Conservation (phyloP, 2,113 vertebrate genomes). For the Rhabdornis inornatus region DNA sequence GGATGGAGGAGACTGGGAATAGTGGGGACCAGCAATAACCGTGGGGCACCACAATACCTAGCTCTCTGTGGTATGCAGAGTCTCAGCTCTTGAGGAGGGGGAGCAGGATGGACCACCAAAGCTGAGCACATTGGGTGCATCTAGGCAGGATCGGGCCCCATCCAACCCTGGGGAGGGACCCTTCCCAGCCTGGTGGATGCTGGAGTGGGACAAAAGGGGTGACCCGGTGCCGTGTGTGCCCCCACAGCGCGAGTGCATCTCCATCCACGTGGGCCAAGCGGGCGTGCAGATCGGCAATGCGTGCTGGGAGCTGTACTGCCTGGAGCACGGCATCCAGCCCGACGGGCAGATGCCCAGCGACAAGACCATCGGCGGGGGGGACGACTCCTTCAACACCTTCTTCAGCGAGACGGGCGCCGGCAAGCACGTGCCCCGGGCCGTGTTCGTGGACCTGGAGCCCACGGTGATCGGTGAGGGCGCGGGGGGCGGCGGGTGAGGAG, state of each 20-base stretch:
- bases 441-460: conserved; percentile 72
- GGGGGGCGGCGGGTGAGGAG: neutral
- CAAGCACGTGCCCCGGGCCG: conserved; percentile 65
- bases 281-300: conserved; percentile 44
- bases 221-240: neutral
- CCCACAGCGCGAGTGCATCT: neutral
- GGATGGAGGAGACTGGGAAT: too few species aligned
- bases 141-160: neutral
- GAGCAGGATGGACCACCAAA: neutral
- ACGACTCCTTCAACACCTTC: conserved; percentile 71
- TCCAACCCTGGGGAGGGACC: neutral
- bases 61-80: too few species aligned
- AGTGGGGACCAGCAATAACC: too few species aligned
- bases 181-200: neutral
- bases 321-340: conserved; percentile 67
- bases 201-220: neutral
- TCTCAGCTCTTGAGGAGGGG: too few species aligned
- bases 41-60: too few species aligned
- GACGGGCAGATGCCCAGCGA: conserved; percentile 70
- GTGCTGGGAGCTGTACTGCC: conserved; percentile 57
- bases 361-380: conserved; percentile 50
- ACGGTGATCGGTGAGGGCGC: conserved; percentile 35
- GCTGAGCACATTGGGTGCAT: neutral
- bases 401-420: conserved; percentile 70
- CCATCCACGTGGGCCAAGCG: conserved; percentile 36